Evolutionary conservation across 2,113 vertebrate species (phyloP), one percentile per base, ranked within the genome.

Genomic region (Emberiza fucata): DNA sequence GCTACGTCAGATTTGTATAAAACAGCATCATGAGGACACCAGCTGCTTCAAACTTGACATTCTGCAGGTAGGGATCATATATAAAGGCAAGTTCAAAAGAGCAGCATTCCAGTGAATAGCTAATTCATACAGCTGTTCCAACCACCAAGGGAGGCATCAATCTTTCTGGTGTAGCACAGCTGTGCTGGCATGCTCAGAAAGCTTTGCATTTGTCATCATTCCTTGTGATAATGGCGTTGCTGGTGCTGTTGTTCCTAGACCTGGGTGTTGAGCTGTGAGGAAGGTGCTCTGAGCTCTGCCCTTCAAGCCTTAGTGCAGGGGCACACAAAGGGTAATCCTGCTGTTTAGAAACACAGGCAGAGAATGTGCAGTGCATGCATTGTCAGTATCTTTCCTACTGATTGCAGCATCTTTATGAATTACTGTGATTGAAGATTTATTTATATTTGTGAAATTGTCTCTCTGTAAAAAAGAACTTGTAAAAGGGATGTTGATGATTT

Each of bases 151-250:
- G n/a, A 66, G 22, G 42, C 37, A 14, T 18, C 37, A 64, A 47
- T 81, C 44, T 51, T 50, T 48, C 33, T 56, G 11, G 9, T 23
- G 2, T 24, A 17, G 40, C 27, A 8, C 22, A 37, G 54, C n/a
- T 70, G 28, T 72, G 71, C 76, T 88, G 53, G 39, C 2, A 0
- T 60, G 39, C 24, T 86, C 51, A 48, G 83, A 79, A 79, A 66
- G 45, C 28, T 45, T 25, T 16, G 8, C 47, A 16, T 82, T 75
- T 70, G 18, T 28, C 61, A 12, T 57, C 8, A 16, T 79, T 82
- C 19, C 59, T 80, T 5, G 3, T 0, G 1, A 1, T 7, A 4
- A 16, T 54, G n/a, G 19, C 29, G 4, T 44, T 82, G 61, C 47
- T 86, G 45, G 15, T 39, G 29, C 40, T 40, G 5, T 42, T 92